Percentiles rank a stretch among this genome's conserved stretches.
These are phyloP conservation scores for Hyposoter dolosus DNA, from an alignment of 2,888 invertebrate genomes.

Conservation along the genomic window DNA sequence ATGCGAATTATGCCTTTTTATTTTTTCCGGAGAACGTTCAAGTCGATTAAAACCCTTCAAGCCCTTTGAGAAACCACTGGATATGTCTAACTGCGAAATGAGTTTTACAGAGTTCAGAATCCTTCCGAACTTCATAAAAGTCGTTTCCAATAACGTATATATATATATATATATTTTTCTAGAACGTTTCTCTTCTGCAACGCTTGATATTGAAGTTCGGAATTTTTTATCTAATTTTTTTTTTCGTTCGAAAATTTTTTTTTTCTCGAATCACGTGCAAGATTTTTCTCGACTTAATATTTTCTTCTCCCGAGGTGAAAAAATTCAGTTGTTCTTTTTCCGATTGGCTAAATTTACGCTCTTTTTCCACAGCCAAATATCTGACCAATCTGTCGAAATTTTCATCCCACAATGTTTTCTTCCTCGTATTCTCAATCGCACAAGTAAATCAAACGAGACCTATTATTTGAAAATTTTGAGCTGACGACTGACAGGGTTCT, in stretches of 20 bases:
- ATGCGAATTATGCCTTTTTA: background rate
- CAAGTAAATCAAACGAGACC: background rate
- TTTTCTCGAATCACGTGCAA: background rate
- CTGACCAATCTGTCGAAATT: background rate
- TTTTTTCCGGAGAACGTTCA: background rate
- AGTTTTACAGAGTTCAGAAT: background rate
- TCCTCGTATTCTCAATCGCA: background rate
- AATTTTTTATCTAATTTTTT: background rate
- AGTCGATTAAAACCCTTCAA: background rate
- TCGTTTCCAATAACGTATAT: background rate
- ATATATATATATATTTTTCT: background rate
- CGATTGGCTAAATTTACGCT: background rate
- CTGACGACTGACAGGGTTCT: slow-evolving; percentile 5
- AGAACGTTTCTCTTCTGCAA: background rate
- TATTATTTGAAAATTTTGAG: background rate
- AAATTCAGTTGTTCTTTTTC: background rate
- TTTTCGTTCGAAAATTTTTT: background rate
- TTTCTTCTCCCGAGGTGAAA: background rate
- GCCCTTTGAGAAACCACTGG: background rate
- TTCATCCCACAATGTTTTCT: background rate
- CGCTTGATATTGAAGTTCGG: background rate
- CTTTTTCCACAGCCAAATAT: background rate
- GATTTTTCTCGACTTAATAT: background rate
- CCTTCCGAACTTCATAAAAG: background rate
- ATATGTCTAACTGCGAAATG: background rate